Evolutionary conservation across 2,113 vertebrate species (phyloP).

Genomic region (Noturus placidus): DNA sequence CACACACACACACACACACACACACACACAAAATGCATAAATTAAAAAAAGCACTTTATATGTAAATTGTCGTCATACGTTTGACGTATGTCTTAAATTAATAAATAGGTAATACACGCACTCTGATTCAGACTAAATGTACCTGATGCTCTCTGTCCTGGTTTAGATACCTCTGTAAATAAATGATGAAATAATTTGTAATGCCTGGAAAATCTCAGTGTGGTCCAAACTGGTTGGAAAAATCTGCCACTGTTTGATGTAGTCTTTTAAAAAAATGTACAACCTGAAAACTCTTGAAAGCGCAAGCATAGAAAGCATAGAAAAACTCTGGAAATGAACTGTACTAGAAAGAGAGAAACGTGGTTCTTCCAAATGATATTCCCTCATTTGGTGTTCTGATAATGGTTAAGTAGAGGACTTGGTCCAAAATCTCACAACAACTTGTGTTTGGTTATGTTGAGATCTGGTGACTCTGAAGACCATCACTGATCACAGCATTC

Average conservation of each 20-base stretch:
- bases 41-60: neutral
- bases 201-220: too few relatives aligned
- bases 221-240: too few relatives aligned
- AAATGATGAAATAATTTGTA: conserved; percentile 9
- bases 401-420: neutral
- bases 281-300: neutral
- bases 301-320: neutral
- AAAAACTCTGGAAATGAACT: neutral
- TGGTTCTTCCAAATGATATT: neutral
- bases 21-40: neutral
- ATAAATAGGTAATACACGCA: neutral
- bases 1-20: too few relatives aligned
- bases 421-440: neutral
- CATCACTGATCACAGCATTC: neutral
- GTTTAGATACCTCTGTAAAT: neutral
- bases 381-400: neutral
- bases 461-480: neutral
- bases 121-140: neutral
- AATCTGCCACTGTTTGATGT: neutral
- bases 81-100: neutral
- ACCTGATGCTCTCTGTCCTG: neutral
- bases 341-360: neutral
- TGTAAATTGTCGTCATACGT: neutral
- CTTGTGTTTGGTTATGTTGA: neutral
- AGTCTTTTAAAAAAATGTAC: neutral